phyloP scores from a whole-genome alignment of 2,113 vertebrate genomes.

The human region GRCh38 chr11:126570001-126570500 shows the following conservation, averaged over 20 bases:
- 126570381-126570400: slow-evolving; percentile 84
- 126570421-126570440: slow-evolving; percentile 74
- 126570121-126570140: slow-evolving; percentile 83
- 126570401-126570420: slow-evolving; percentile 82
- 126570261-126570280: slow-evolving; percentile 85
- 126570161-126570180: slow-evolving; percentile 82
- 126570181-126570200: slow-evolving; percentile 85
- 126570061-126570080: slow-evolving; percentile 69
- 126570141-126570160: slow-evolving; percentile 85
- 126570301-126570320: slow-evolving; percentile 90
- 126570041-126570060: neutral
- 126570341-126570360: slow-evolving; percentile 88
- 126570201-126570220: slow-evolving; percentile 86
- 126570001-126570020: neutral
- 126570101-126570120: slow-evolving; percentile 79
- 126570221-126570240: slow-evolving; percentile 83
- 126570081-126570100: slow-evolving; percentile 53
- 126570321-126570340: slow-evolving; percentile 89
- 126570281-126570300: slow-evolving; percentile 82
- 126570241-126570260: slow-evolving; percentile 85
- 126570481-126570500: slow-evolving; percentile 14
- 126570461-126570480: neutral
- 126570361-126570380: slow-evolving; percentile 87
- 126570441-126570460: neutral
- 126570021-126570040: slow-evolving; percentile 36